Base-by-base conservation (phyloP, 1,140 invertebrate species). In the Bombus cullumanus region DNA sequence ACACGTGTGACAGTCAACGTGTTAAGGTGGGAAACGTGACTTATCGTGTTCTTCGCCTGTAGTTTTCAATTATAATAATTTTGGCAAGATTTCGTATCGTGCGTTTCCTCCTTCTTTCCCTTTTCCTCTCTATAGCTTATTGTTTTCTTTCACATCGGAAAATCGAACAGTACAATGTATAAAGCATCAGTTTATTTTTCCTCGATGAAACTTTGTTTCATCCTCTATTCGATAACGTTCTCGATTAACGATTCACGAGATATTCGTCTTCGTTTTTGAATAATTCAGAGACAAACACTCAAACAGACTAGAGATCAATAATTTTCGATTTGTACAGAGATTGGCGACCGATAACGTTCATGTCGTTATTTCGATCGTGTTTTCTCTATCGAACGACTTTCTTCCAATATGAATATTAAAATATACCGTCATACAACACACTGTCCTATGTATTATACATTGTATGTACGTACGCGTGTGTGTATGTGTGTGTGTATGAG, bases 331-430 rank as follows among this genome's bases (percentile, higher is more conserved):
- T 31, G n/a, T 31, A 73, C 15, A 73, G 39, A 43, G 15, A 41
- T n/a, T 15, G 10, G 25, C 5, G 69, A 39, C 34, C 39, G 39
- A 73, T 47, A 47, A 73, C 18, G 6, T 75, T 31, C 9, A 1
- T 31, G 13, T 31, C n/a, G 62, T 66, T 66, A 15, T 31, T 59
- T 37, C 31, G 34, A 76, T 25, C 31, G 47, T 41, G 25, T 76
- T 59, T 39, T 59, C 18, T 37, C 31, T 34, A 76, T 76, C 53
- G 4, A 59, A 77, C 57, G 6, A 62, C 28, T 31, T 77, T 28
- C 75, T 22, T 41, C 37, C 75, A 77, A 77, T 77, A 41, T 25
- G 34, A 37, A 31, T 77, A 39, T 77, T 62, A 77, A 77, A 77
- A 77, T 77, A 77, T 37, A 77, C 22, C 37, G 9, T n/a, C 15